Base-by-base conservation (phyloP, 2,888 invertebrate species). In the Linyphia triangularis region DNA sequence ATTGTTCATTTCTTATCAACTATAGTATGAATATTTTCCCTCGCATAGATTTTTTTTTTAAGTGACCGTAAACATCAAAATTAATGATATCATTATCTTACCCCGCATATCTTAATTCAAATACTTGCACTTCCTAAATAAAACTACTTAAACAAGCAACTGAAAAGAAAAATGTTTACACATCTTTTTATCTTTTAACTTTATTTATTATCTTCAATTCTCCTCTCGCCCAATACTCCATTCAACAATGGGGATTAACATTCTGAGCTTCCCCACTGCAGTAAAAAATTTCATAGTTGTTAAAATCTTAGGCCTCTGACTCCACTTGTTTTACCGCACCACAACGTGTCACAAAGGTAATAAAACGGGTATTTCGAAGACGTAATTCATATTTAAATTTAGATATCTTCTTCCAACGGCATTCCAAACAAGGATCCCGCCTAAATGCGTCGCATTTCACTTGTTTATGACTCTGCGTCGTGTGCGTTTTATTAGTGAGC, bases 221-320 rank as follows among this genome's bases (percentile, higher is more conserved):
- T 51, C 16, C n/a, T 51, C n/a, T n/a, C 16, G 7, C 26, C 63
- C 63, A 26, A 63, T 63, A 13, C 63, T 16, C 13, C 3, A 10
- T n/a, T n/a, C n/a, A 51, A 9, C n/a, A 5, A 5, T 13, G 16
- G 6, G 70, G 40, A 70, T 43, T 70, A 37, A 33, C 40, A 43
- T 65, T 22, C 30, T 57, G 33, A 33, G n/a, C 26, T 10, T 57
- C 40, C 22, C 24, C 16, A 37, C 70, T 26, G 40, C 82, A 70
- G 72, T 82, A 82, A 82, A 82, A n/a, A 72, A 70, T 82, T 82
- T 72, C 70, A 82, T 82, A 82, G 82, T 59, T 82, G 82, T 72
- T 82, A 82, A 82, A 67, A 72, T 72, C 82, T 19, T n/a, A 19
- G 61, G 57, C 19, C 40, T 28, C 19, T 22, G 67, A 26, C 33